phyloP scores from a whole-genome alignment of 1,140 invertebrate species.

The Drosophila arizonae region DNA sequence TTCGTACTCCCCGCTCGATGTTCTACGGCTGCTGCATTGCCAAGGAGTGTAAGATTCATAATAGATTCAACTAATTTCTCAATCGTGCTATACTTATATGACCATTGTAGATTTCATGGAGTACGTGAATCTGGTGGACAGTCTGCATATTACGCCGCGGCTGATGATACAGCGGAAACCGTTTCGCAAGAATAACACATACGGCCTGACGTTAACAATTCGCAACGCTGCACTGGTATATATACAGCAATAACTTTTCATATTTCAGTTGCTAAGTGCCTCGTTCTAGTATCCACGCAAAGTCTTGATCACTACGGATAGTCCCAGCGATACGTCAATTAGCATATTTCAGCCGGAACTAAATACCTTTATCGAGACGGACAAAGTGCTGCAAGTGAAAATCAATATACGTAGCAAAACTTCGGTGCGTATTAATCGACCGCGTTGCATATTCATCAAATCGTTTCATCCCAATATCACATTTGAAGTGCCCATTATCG shows the following conservation, averaged over 20 bases:
- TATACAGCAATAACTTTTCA: background rate
- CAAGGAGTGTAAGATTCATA: constrained; percentile 52
- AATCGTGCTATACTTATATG: background rate
- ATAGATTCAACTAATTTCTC: background rate
- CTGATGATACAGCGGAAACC: constrained; percentile 43
- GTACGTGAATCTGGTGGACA: constrained; percentile 53
- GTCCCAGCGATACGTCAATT: constrained; percentile 48
- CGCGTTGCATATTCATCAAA: constrained; percentile 58
- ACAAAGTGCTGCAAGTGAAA: constrained; percentile 48
- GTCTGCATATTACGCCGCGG: constrained; percentile 53
- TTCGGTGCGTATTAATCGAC: constrained; percentile 41
- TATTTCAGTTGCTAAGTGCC: too few species aligned
- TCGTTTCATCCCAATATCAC: constrained; percentile 69
- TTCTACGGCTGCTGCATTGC: constrained; percentile 44
- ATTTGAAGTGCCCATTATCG: constrained; percentile 74
- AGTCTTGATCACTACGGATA: constrained; percentile 54
- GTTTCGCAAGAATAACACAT: constrained; percentile 34
- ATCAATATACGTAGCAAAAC: constrained; percentile 41
- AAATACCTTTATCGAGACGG: constrained; percentile 55
- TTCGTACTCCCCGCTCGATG: background rate
- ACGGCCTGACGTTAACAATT: constrained; percentile 49
- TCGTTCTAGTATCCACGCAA: constrained; percentile 57
- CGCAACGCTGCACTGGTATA: constrained; percentile 55
- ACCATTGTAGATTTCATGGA: constrained; percentile 52
- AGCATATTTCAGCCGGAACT: constrained; percentile 20